Evolutionary conservation across 64 coral and sea anemone genomes (phyloP), one percentile per base, ranked within the genome.

Genomic region (Dendrophyllia cribrosa): DNA sequence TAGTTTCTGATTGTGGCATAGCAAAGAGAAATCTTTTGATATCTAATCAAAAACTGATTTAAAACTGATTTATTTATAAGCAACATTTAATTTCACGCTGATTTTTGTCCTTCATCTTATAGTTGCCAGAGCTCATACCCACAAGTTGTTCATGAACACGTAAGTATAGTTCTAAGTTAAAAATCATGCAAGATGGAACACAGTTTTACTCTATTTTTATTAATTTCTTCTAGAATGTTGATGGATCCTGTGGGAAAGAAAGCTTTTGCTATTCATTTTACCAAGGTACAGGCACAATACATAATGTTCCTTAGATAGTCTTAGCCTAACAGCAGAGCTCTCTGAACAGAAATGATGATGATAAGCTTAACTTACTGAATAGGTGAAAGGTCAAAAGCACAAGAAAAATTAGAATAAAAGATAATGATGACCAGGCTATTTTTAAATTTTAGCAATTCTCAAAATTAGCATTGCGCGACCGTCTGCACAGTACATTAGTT

Each of bases 71-170:
- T 34, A 34, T 34, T 34, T 56, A 56, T 7, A 7, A 56, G 53
- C 53, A 56, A 56, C 6, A 7, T 56, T 56, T 34, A 34, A 34
- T 34, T 56, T 75, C 5, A 11, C 22, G 22, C 11, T 87, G 9
- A 10, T 67, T 6, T 17, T 52, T 58, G 53, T 7, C 67, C 15
- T 77, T 66, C 47, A 53, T 58, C 48, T 86, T 56, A 21, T 53
- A 96, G 95, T 82, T 93, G 95, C 95, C 4, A 96, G 95, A 87
- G 78, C 75, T 17, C 80, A 93, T 4, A 93, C 91, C 8, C 95
- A 96, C 87, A 93, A 89, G 52, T 53, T 96, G 9, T 96, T 96
- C 14, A 96, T 96, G 80, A 96, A 96, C 70, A 93, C 91, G 95
- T 96, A 90, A 93, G 95, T 96, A n/a, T n/a, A 34, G 34, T 34